Base-by-base conservation (phyloP, 2,888 invertebrate species). In the Sceliomorpha sp. region DNA sequence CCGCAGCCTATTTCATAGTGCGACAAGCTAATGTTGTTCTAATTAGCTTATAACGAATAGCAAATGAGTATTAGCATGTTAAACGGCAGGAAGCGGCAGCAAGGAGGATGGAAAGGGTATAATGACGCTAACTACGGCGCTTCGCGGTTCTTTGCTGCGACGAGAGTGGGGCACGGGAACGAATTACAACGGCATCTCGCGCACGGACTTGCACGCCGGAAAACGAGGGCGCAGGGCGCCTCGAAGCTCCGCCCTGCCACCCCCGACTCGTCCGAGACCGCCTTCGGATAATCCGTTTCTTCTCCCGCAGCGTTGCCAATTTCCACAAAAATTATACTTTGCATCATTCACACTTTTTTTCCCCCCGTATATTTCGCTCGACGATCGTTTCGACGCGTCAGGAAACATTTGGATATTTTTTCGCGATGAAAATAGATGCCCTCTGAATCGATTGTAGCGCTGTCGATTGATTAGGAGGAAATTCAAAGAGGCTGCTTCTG, bases 21-120 rank as follows among this genome's bases (percentile, higher is more conserved):
- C 8, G 31, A 3, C 1, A 53, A 51, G 63, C 47, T 63, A 63
- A 69, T 63, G 53, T 36, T 48, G 39, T 27, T 55, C 48, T 79
- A 81, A 82, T 80, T 80, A 81, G 73, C 78, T 78, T 74, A 74
- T 74, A 67, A 80, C 75, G 80, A 81, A 81, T 80, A 77, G 80
- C 79, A 81, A 81, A 81, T 80, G 76, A 77, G 76, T 77, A 78
- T 78, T 77, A 77, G 73, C 74, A 73, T 76, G 70, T 75, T 79
- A 78, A 80, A 45, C 39, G 55, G 36, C n/a, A n/a, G n/a, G n/a
- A n/a, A n/a, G n/a, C n/a, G 27, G 36, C 34, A 44, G 47, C 45
- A 40, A 45, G 45, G 44, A 55, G 55, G 60, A 80, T 78, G 74
- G 73, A 78, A 70, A 5, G 64, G 66, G 63, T 73, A 70, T 70